Evolutionary conservation across 2,888 invertebrate genomes (phyloP), one percentile per base, ranked within the genome.

Genomic region (Oscheius sp.): DNA sequence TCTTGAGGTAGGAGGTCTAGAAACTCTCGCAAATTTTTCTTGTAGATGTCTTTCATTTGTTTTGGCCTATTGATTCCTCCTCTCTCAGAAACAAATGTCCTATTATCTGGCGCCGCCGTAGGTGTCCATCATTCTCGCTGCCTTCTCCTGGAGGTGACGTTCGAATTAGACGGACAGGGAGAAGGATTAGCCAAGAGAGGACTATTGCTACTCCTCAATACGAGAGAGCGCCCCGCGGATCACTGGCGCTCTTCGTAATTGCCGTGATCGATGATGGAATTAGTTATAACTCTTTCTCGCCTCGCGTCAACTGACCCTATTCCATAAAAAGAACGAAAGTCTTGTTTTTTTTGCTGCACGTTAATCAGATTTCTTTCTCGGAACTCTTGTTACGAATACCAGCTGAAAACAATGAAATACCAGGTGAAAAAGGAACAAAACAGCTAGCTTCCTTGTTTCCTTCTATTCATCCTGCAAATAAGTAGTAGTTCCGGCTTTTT

Each of bases 261-360:
- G 59, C 59, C 44, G 59, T 59, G 59, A 59, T 59, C 59, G 59
- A 59, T 59, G 59, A 59, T 59, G 59, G 59, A 59, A 59, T 59
- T 59, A 59, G 59, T 59, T 44, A 59, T 59, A 59, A 41, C 59
- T 59, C 59, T 59, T 54, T 54, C 54, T 30, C 54, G 54, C 30
- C 54, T 54, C 49, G 49, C 49, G 49, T 49, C 33, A 32, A 12
- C 54, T n/a, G n/a, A 17, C 32, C 24, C 32, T 30, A 14, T n/a
- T n/a, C n/a, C n/a, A n/a, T n/a, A n/a, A n/a, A n/a, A n/a, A n/a
- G n/a, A n/a, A n/a, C n/a, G n/a, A n/a, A n/a, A n/a, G n/a, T n/a
- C n/a, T n/a, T n/a, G n/a, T n/a, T n/a, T n/a, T n/a, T n/a, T n/a
- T n/a, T n/a, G n/a, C n/a, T n/a, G n/a, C n/a, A n/a, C n/a, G n/a